Evolutionary conservation across 2,797 vertebrate species (phyloP).

Genomic region (Pygocentrus nattereri): DNA sequence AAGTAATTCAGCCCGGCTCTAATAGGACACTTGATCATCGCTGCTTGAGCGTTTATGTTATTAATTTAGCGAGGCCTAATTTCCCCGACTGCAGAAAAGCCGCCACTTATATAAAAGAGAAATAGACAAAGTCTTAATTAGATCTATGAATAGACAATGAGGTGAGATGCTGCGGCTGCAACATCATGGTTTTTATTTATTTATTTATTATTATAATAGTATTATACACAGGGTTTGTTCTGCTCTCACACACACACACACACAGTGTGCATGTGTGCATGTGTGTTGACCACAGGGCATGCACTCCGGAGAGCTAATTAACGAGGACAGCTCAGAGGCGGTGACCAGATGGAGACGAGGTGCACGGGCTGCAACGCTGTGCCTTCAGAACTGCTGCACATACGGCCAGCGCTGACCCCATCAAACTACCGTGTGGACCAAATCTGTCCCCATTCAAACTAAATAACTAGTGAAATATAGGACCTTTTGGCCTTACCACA

Average conservation of each 20-base stretch:
- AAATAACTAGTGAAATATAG: constrained; percentile 21
- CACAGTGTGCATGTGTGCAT: constrained; percentile 2
- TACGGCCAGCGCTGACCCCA: constrained; percentile 9
- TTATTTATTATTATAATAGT: too few species aligned
- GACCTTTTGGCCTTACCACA: too few species aligned
- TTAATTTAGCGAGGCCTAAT: constrained; percentile 72
- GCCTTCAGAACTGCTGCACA: constrained; percentile 8
- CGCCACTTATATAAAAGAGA: constrained; percentile 70
- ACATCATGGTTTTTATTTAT: constrained; percentile 18
- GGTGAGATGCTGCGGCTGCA: constrained; percentile 62
- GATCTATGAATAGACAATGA: constrained; percentile 76
- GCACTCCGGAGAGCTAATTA: constrained; percentile 71
- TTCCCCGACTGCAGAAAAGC: constrained; percentile 62
- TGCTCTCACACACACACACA: constrained; percentile 35
- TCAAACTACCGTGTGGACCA: neutral
- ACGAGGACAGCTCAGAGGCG: constrained; percentile 63
- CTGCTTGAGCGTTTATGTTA: constrained; percentile 73
- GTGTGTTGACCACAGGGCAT: constrained; percentile 20
- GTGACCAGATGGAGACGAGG: constrained; percentile 73
- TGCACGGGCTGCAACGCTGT: constrained; percentile 30
- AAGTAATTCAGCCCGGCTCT: constrained; percentile 71
- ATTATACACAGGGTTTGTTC: constrained; percentile 57
- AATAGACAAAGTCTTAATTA: constrained; percentile 71
- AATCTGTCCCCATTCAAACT: neutral
- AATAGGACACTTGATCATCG: constrained; percentile 78